Evolutionary conservation across 1,140 invertebrate genomes (phyloP).

Genomic region (Brachystomella parvula): DNA sequence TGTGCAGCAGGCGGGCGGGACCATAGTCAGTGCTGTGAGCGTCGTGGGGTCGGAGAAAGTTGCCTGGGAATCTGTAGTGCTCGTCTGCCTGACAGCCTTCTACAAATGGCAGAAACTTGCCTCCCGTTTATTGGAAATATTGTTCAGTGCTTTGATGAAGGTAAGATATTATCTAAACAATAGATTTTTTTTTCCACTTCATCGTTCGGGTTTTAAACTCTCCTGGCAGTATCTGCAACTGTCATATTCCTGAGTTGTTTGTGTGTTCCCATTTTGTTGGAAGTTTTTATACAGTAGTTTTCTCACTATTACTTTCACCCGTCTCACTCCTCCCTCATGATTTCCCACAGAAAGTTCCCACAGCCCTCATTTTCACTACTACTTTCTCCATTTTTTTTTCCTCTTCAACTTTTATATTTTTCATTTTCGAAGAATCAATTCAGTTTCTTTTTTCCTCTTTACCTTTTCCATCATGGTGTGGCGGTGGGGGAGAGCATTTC

Average conservation of each 20-base stretch:
- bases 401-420: constrained; percentile 2
- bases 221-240: no score
- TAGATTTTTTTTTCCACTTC: neutral
- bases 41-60: constrained; percentile 60
- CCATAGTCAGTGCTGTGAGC: constrained; percentile 60
- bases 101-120: constrained; percentile 53
- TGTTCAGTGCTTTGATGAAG: constrained; percentile 75
- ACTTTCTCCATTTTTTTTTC: constrained; percentile 6
- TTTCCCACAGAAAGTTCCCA: neutral
- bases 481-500: no score
- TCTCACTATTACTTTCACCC: neutral
- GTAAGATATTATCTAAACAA: constrained; percentile 44
- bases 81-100: constrained; percentile 49
- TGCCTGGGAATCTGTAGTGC: constrained; percentile 69
- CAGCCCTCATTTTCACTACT: neutral
- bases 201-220: no score
- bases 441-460: no score
- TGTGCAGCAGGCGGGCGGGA: constrained; percentile 66
- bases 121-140: constrained; percentile 72
- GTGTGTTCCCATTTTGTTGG: neutral
- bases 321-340: neutral
- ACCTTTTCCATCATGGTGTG: no score
- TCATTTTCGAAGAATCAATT: neutral
- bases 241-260: no score
- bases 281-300: constrained; percentile 11